These are phyloP conservation scores for Erythrocebus patas DNA, from an alignment of 2,113 vertebrate genomes.

Conservation along the genomic window DNA sequence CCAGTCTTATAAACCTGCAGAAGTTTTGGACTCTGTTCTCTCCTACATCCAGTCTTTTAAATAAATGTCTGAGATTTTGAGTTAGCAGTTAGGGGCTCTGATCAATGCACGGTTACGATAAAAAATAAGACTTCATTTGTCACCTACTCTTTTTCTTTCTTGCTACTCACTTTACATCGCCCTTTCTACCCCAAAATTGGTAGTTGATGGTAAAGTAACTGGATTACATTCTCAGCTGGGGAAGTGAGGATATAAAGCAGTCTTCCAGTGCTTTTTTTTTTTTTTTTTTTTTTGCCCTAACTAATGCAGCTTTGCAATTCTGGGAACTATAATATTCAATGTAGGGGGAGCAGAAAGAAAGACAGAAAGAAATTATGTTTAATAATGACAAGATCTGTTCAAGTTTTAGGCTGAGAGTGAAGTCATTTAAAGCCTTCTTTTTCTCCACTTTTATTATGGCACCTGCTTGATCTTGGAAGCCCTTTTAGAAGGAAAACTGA, in stretches of 20 bases:
- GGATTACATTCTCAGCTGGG: not conserved
- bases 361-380: not conserved
- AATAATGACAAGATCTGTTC: not conserved
- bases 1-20: not conserved
- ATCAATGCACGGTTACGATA: not conserved
- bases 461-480: not conserved
- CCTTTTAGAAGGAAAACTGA: not conserved
- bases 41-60: not conserved
- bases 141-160: not conserved
- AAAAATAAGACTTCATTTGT: not conserved
- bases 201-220: not conserved
- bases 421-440: not conserved
- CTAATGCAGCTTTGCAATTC: not conserved
- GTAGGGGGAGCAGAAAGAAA: not conserved
- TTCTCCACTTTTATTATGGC: not conserved
- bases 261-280: not conserved
- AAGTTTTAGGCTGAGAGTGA: not conserved
- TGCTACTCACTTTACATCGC: not conserved
- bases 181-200: not conserved
- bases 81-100: not conserved
- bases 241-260: not conserved
- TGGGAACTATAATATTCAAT: not conserved
- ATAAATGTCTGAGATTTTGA: not conserved
- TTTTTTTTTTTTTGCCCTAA: not conserved
- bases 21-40: not conserved